Percentiles rank a stretch among this genome's conserved stretches.
Evolutionary conservation across 2,888 invertebrate genomes (phyloP).

Genomic region (Patella ulyssiponensis): DNA sequence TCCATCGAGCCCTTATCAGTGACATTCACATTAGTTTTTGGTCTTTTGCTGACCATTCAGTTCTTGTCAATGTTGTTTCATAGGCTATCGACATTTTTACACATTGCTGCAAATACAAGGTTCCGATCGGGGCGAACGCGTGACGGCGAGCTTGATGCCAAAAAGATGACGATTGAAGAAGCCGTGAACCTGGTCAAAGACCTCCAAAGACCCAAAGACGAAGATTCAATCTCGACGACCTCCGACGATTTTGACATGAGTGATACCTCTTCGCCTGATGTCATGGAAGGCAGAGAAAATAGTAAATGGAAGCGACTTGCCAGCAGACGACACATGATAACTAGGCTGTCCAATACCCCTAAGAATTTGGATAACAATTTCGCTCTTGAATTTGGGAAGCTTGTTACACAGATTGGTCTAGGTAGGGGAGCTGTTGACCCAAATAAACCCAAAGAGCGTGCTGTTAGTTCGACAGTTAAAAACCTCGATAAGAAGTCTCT

Average conservation of each 20-base stretch:
- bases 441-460: neutral
- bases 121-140: conserved; percentile 10
- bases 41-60: conserved; percentile 93
- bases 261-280: conserved; percentile 12
- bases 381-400: neutral
- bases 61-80: conserved; percentile 98
- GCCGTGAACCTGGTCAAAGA: neutral
- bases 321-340: conserved; percentile 26
- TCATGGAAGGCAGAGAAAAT: conserved; percentile 25
- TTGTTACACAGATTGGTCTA: neutral
- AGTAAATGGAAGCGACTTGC: conserved; percentile 30
- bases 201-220: conserved; percentile 27
- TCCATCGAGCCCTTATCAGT: conserved; percentile 77
- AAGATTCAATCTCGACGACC: conserved; percentile 35
- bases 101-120: conserved; percentile 86
- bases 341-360: neutral
- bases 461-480: neutral
- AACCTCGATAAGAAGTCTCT: conserved; percentile 19
- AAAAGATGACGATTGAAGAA: conserved; percentile 12
- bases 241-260: conserved; percentile 18
- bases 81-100: conserved; percentile 95
- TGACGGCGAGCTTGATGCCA: conserved; percentile 20
- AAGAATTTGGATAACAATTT: neutral
- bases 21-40: conserved; percentile 97
- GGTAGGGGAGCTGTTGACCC: neutral